Evolutionary conservation across 1,140 invertebrate species (phyloP).

Genomic region (Drosophila bipectinata): DNA sequence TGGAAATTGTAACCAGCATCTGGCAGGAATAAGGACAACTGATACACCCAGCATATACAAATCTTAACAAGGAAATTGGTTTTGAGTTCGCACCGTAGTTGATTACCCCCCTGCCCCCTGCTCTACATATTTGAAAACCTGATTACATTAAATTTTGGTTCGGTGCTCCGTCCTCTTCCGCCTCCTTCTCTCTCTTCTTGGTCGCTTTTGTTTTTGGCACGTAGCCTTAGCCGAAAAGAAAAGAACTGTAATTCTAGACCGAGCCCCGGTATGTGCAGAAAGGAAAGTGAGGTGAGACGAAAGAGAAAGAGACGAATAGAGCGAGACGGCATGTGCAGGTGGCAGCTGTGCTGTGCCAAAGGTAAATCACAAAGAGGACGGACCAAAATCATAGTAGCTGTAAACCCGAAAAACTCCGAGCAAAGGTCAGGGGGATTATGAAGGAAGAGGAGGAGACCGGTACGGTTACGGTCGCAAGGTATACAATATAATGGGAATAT

Average conservation of each 20-base stretch:
- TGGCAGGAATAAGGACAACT: conserved; percentile 8
- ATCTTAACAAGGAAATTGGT: conserved; percentile 29
- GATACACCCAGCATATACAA: conserved; percentile 38
- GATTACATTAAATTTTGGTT: conserved; percentile 36
- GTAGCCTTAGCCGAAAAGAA: conserved; percentile 23
- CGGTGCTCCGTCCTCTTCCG: neutral
- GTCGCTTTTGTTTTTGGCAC: conserved; percentile 53
- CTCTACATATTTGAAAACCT: conserved; percentile 28
- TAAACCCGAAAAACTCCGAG: conserved; percentile 34
- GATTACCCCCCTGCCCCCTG: conserved; percentile 24
- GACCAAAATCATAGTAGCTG: conserved; percentile 51
- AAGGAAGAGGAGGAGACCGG: conserved; percentile 1
- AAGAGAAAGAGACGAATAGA: conserved; percentile 12
- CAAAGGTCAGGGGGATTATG: conserved; percentile 30
- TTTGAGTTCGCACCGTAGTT: conserved; percentile 12
- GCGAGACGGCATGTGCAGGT: conserved; percentile 38
- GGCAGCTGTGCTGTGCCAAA: conserved; percentile 59
- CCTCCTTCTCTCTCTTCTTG: neutral
- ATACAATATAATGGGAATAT: conserved; percentile 12
- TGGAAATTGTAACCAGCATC: conserved; percentile 1
- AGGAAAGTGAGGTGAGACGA: neutral
- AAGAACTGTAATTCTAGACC: conserved; percentile 60
- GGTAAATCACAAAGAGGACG: conserved; percentile 36
- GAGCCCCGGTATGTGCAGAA: neutral
- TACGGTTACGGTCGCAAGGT: neutral